Conservation (phyloP, 2,113 vertebrate genomes). For the Coryphaenoides rupestris region DNA sequence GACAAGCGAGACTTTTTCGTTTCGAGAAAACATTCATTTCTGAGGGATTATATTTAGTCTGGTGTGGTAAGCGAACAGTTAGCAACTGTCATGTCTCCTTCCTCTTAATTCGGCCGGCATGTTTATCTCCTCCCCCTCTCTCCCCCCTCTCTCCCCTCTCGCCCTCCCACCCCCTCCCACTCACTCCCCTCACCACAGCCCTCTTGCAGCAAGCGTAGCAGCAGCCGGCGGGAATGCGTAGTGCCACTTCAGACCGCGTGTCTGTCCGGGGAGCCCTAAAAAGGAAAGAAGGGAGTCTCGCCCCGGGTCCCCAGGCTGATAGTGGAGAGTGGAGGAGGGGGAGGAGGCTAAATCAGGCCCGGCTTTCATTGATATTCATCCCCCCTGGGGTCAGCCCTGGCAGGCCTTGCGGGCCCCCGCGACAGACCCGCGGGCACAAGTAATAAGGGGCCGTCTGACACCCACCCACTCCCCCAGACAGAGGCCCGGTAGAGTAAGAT, state of each 20-base stretch:
- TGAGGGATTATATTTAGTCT: too few species aligned
- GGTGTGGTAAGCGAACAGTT: too few species aligned
- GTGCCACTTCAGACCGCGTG: conserved; percentile 57
- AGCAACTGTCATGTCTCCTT: background rate
- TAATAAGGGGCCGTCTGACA: conserved; percentile 29
- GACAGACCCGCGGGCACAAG: too few species aligned
- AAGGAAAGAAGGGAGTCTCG: conserved; percentile 72
- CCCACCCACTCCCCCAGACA: background rate
- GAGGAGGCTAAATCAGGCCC: conserved; percentile 68
- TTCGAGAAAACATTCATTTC: too few species aligned
- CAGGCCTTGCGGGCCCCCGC: conserved; percentile 25
- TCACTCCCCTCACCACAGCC: background rate
- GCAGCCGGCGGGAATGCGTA: conserved; percentile 47
- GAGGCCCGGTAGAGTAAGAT: too few species aligned
- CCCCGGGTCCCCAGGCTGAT: conserved; percentile 48
- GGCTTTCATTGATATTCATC: conserved; percentile 64
- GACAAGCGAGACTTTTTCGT: too few species aligned
- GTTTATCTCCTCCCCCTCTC: too few species aligned
- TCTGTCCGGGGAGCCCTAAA: conserved; percentile 70
- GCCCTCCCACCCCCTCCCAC: too few species aligned
- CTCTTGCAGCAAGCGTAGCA: conserved; percentile 19
- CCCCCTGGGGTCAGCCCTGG: conserved; percentile 39
- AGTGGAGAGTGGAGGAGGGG: conserved; percentile 49
- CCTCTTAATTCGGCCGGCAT: conserved; percentile 1
- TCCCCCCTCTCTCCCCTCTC: too few species aligned